These are phyloP conservation scores for Tetrao urogallus DNA, from an alignment of 2,113 vertebrate species.

Conservation along the genomic window DNA sequence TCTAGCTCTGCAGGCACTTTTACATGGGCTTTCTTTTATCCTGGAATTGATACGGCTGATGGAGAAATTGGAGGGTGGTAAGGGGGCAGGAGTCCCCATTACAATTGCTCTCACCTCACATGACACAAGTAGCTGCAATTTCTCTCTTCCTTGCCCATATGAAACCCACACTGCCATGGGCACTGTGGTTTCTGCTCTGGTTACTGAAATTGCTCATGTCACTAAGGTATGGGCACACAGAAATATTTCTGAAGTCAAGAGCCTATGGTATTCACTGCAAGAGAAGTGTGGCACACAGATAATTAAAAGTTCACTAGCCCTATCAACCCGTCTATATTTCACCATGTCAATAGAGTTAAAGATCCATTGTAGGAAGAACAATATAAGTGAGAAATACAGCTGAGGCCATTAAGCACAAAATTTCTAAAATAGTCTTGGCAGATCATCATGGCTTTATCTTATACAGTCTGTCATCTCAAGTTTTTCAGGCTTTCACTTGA, in stretches of 20 bases:
- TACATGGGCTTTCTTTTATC: neutral
- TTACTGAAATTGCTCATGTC: neutral
- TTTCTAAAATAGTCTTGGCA: constrained; percentile 36
- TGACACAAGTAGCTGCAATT: neutral
- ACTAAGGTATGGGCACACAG: neutral
- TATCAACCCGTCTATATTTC: neutral
- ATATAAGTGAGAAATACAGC: neutral
- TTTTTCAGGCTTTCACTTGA: constrained; percentile 52
- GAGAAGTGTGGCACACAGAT: neutral
- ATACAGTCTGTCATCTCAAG: constrained; percentile 28
- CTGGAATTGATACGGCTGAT: neutral
- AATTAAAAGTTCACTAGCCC: neutral
- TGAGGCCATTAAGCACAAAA: constrained; percentile 35
- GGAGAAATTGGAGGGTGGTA: neutral
- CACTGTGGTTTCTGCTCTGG: neutral
- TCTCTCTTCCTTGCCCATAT: neutral
- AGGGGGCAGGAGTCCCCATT: neutral
- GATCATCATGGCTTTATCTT: constrained; percentile 39
- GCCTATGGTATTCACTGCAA: neutral
- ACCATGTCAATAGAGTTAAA: neutral
- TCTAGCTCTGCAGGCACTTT: neutral
- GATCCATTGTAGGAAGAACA: neutral
- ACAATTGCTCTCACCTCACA: neutral
- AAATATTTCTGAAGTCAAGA: neutral
- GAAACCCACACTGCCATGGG: neutral